A percentile compares a stretch with the other conserved stretches of the same genome.
phyloP scores from a whole-genome alignment of 2,113 vertebrate genomes.

The Podarcis muralis region DNA sequence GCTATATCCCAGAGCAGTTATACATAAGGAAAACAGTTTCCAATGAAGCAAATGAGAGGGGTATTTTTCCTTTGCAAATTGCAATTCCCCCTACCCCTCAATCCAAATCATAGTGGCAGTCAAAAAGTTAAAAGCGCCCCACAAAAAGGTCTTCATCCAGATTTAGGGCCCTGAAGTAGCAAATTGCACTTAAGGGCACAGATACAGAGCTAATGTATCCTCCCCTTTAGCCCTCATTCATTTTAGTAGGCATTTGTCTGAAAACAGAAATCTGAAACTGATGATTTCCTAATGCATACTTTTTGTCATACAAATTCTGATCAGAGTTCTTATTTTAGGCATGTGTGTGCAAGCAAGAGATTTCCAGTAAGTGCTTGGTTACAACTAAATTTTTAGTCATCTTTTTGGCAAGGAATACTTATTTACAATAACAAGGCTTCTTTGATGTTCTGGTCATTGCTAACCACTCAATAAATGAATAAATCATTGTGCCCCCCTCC shows the following conservation, averaged over 20 bases:
- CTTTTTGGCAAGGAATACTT: background rate
- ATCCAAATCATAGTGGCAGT: no score
- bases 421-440: conserved; percentile 7
- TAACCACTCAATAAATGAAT: conserved; percentile 27
- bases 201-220: no score
- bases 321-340: background rate
- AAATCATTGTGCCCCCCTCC: background rate
- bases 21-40: no score
- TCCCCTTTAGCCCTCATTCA: no score
- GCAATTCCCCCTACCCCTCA: no score
- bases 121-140: no score
- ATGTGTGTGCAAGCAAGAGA: background rate
- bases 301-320: conserved; percentile 6
- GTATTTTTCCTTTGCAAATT: no score
- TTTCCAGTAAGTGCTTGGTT: conserved; percentile 19
- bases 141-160: no score
- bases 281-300: background rate
- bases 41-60: no score
- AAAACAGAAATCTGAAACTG: conserved; percentile 1
- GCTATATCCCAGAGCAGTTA: no score
- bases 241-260: background rate
- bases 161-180: no score
- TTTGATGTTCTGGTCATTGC: conserved; percentile 21
- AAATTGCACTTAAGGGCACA: no score
- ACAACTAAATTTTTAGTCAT: conserved; percentile 8